Evolutionary conservation across 2,888 invertebrate genomes (phyloP), one percentile per base, ranked within the genome.

Genomic region (Pristionchus fissidentatus): DNA sequence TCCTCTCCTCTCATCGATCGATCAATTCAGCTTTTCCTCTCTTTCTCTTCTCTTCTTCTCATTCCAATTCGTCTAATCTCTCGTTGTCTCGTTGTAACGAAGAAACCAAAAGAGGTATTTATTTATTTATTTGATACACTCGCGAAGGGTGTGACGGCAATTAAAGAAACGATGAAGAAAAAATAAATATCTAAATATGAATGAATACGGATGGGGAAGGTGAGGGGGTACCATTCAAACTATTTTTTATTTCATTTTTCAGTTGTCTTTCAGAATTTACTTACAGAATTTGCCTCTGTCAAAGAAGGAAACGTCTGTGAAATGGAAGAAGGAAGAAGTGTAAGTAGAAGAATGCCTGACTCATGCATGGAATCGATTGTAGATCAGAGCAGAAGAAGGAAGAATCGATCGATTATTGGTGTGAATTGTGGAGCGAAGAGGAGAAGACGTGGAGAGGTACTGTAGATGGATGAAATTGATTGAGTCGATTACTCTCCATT

Each of bases 351-450:
- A 35, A 35, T 41, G 22, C 35, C 19, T 29, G 35, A 15, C 8
- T n/a, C n/a, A 22, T 32, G 5, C 22, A 15, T 38, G 38, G 19
- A n/a, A 66, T 32, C n/a, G 41, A 22, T 66, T 13, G 19, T 1
- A 32, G 32, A n/a, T 32, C 35, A 3, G 26, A 60, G 26, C 1
- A 3, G 8, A 19, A 26, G 41, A 38, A 22, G 26, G 43, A 43
- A 80, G 60, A 80, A 3, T 10, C 29, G 46, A 75, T 43, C 1
- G 13, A 7, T 13, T 80, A 80, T 26, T 80, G 80, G 80, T 57
- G 57, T 35, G 80, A 80, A 60, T 3, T 80, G 19, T 80, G 80
- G 80, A 46, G 60, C 43, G 43, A 60, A 2, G 32, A 60, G 8
- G 49, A 43, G 1, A 60, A 60, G 43, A 60, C 38, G 15, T 80